These are phyloP conservation scores for Clarias platycephalus DNA, from an alignment of 2,797 vertebrate species.

Conservation along the genomic window DNA sequence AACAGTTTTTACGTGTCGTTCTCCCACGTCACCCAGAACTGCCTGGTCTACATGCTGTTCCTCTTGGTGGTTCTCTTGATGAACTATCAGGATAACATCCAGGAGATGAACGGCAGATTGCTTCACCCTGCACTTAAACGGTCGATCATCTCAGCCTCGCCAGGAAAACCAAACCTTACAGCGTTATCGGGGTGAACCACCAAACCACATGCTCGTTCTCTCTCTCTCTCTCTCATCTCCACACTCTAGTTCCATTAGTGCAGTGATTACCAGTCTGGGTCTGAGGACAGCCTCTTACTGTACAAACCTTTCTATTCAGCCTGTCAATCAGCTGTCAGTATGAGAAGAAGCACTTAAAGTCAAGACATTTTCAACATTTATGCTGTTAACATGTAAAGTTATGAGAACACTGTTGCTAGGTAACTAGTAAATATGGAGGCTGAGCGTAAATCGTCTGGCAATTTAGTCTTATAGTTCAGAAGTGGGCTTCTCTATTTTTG, in stretches of 20 bases:
- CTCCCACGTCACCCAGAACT: constrained; percentile 63
- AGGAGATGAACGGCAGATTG: constrained; percentile 67
- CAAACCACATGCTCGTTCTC: not conserved
- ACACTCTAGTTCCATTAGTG: not conserved
- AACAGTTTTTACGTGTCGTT: not conserved
- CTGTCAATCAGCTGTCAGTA: not conserved
- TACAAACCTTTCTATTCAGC: not conserved
- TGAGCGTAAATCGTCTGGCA: not conserved
- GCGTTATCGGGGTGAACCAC: constrained; percentile 66
- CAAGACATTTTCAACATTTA: not conserved
- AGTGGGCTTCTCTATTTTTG: not conserved
- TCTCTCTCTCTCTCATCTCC: not conserved
- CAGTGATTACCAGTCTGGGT: not conserved
- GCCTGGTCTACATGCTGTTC: constrained; percentile 73
- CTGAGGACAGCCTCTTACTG: not conserved
- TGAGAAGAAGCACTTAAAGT: not conserved
- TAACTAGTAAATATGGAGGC: not conserved
- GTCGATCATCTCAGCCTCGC: constrained; percentile 56
- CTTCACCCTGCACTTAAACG: constrained; percentile 66
- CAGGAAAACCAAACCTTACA: constrained; percentile 62
- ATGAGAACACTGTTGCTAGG: not conserved
- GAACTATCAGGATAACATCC: constrained; percentile 74
- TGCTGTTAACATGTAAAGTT: too few species aligned
- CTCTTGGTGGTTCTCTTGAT: constrained; percentile 76
- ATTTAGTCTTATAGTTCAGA: not conserved